phyloP scores from a whole-genome alignment of 2,797 vertebrate genomes.

The Mus caroli region DNA sequence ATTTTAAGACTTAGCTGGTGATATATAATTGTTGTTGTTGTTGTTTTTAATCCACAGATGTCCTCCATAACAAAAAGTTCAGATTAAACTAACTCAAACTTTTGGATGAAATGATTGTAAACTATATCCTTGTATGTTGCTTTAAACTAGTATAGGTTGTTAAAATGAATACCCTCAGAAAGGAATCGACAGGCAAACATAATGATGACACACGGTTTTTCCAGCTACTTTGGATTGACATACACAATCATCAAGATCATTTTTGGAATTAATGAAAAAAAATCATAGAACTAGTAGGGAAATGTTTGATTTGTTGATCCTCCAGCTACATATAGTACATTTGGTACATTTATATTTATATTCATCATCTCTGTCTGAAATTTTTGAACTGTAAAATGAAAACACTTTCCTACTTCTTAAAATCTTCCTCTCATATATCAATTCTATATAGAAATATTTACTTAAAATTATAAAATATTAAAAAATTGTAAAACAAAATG shows the following conservation, averaged over 20 bases:
- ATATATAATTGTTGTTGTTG: not conserved
- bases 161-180: not conserved
- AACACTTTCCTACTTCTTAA: not conserved
- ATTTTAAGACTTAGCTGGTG: not conserved
- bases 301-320: not conserved
- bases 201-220: not conserved
- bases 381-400: constrained; percentile 28
- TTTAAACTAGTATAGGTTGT: not conserved
- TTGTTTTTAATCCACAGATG: not conserved
- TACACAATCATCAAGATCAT: not conserved
- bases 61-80: constrained; percentile 3
- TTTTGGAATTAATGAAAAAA: constrained; percentile 25
- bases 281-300: not conserved
- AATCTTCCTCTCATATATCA: not conserved
- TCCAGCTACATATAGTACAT: constrained; percentile 13
- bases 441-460: constrained; percentile 24
- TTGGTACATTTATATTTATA: constrained; percentile 36
- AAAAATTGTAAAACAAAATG: constrained; percentile 29
- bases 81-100: not conserved
- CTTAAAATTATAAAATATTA: constrained; percentile 37
- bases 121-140: not conserved
- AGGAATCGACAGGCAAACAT: not conserved
- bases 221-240: not conserved
- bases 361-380: not conserved
- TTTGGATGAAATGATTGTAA: constrained; percentile 33